Conservation (phyloP, 1,140 invertebrate species). For the Drosophila arawakana region DNA sequence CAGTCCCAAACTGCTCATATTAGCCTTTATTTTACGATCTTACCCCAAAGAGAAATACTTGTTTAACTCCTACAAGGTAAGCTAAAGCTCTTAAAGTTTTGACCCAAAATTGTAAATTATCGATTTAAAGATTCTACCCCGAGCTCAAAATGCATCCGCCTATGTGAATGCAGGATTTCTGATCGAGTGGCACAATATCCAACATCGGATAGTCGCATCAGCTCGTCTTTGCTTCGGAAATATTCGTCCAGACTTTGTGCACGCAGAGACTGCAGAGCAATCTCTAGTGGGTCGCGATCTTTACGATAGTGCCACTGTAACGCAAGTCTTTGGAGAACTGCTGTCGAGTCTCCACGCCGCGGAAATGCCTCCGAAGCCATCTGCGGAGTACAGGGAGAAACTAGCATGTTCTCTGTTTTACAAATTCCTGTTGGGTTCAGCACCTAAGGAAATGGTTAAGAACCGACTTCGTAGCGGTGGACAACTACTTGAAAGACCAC, state of each 20-base stretch:
- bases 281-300: conserved; percentile 87
- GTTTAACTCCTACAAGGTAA: conserved; percentile 86
- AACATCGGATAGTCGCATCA: conserved; percentile 66
- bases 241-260: conserved; percentile 89
- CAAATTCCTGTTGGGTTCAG: conserved; percentile 87
- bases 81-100: background rate
- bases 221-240: conserved; percentile 87
- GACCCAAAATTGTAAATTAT: too few species aligned
- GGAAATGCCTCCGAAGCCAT: conserved; percentile 87
- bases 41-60: conserved; percentile 60
- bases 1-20: conserved; percentile 58
- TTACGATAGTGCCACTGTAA: conserved; percentile 66
- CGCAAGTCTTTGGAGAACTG: conserved; percentile 54
- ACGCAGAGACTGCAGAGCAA: conserved; percentile 88
- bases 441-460: conserved; percentile 68
- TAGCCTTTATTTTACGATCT: conserved; percentile 60
- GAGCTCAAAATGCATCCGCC: conserved; percentile 92
- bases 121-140: conserved; percentile 86
- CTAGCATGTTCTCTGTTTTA: conserved; percentile 89
- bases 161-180: conserved; percentile 93
- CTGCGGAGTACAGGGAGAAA: conserved; percentile 87
- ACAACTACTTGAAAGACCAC: conserved; percentile 86
- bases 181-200: conserved; percentile 68
- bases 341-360: conserved; percentile 37
- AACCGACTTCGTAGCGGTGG: conserved; percentile 85